Evolutionary conservation across 2,797 vertebrate species (phyloP).

Genomic region (Anniella stebbinsi): DNA sequence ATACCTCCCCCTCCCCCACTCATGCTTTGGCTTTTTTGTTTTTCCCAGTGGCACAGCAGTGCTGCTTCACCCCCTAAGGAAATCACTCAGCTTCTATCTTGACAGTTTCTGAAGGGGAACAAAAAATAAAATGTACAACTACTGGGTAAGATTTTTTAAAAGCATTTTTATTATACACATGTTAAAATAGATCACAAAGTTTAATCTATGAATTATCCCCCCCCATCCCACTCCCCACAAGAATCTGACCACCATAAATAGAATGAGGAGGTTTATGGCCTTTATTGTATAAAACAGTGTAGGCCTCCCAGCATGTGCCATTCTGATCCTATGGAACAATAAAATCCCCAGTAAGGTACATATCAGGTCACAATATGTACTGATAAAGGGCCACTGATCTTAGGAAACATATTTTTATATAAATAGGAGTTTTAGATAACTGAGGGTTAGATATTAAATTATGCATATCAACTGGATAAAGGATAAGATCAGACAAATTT

Average conservation of each 20-base stretch:
- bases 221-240: no score
- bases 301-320: background rate
- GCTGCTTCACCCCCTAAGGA: background rate
- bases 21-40: conserved; percentile 3
- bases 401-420: background rate
- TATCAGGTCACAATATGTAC: background rate
- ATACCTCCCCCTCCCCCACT: background rate
- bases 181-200: conserved; percentile 18
- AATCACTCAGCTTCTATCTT: conserved; percentile 28
- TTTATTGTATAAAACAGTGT: background rate
- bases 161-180: background rate
- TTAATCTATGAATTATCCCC: background rate
- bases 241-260: background rate
- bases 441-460: background rate
- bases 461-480: background rate
- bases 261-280: background rate
- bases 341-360: background rate
- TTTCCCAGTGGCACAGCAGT: background rate
- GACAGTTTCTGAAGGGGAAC: conserved; percentile 8
- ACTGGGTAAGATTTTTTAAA: background rate
- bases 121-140: background rate
- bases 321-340: background rate
- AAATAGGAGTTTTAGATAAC: background rate
- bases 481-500: background rate
- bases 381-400: background rate